phyloP scores from a whole-genome alignment of 2,888 invertebrate genomes.

The Spodoptera littoralis region DNA sequence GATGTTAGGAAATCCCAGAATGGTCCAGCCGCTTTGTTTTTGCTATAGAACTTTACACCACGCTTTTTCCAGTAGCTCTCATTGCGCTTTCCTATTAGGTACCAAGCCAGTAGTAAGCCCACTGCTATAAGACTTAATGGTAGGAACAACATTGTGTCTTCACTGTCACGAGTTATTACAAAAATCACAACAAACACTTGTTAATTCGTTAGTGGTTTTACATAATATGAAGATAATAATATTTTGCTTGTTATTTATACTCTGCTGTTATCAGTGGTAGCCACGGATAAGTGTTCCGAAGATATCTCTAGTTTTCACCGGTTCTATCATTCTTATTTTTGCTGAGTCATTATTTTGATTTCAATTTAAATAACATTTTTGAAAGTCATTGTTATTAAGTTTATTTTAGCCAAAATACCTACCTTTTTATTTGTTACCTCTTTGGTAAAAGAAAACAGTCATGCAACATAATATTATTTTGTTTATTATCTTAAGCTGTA shows the following conservation, averaged over 20 bases:
- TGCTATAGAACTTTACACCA: slow-evolving; percentile 51
- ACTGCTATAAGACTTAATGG: slow-evolving; percentile 17
- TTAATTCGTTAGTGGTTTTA: background rate
- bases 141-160: slow-evolving; percentile 21
- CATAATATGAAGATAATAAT: slow-evolving; percentile 6
- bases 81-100: slow-evolving; percentile 52
- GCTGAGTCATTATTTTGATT: background rate
- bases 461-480: no score
- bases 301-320: no score
- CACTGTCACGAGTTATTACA: no score
- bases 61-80: slow-evolving; percentile 68
- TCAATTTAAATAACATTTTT: no score
- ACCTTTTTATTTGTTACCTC: no score
- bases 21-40: slow-evolving; percentile 44
- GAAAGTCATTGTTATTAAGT: no score
- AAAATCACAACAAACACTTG: background rate
- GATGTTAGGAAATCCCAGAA: slow-evolving; percentile 55
- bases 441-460: no score
- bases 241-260: background rate
- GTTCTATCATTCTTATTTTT: background rate
- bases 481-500: no score
- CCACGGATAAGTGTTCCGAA: no score
- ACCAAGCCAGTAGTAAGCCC: slow-evolving; percentile 16
- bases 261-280: background rate
- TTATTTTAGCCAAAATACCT: no score